Percentiles rank a stretch among this genome's conserved stretches.
phyloP scores from a whole-genome alignment of 1,140 invertebrate genomes.

The Lanistes nyassanus region DNA sequence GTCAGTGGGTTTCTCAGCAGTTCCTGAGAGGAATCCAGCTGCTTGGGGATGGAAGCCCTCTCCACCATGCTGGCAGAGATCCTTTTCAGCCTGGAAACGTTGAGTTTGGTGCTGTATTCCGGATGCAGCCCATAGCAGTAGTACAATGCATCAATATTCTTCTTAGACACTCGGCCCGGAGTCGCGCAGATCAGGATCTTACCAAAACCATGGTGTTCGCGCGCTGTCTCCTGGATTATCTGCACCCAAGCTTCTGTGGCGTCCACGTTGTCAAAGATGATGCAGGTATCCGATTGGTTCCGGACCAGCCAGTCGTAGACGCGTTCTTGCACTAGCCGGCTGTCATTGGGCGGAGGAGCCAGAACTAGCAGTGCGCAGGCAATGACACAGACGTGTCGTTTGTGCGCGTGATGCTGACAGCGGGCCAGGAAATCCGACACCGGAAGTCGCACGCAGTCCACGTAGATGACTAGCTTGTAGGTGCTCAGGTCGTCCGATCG shows the following conservation, averaged over 20 bases:
- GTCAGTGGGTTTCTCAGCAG: constrained; percentile 35
- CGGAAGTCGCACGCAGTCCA: constrained; percentile 32
- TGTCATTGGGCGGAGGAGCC: constrained; percentile 15
- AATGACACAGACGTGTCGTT: constrained; percentile 26
- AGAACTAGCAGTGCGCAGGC: constrained; percentile 25
- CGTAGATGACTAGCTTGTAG: constrained; percentile 34
- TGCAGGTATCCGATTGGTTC: constrained; percentile 31
- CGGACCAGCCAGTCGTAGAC: constrained; percentile 33
- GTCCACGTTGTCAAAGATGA: constrained; percentile 40
- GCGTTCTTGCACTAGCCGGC: constrained; percentile 9
- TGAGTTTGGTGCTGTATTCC: constrained; percentile 33
- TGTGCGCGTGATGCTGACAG: constrained; percentile 10
- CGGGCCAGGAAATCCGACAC: constrained; percentile 28
- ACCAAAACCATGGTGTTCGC: constrained; percentile 28
- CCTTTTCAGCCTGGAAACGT: constrained; percentile 22
- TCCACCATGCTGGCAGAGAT: constrained; percentile 23
- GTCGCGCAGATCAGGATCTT: constrained; percentile 28
- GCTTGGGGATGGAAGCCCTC: constrained; percentile 23
- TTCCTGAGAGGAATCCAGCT: constrained; percentile 30
- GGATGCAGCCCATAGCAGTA: constrained; percentile 39
- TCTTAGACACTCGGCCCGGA: constrained; percentile 27
- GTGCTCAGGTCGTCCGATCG: constrained; percentile 22
- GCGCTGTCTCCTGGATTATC: constrained; percentile 23
- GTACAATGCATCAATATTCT: constrained; percentile 32
- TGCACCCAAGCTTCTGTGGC: constrained; percentile 25